These are phyloP conservation scores for Drosophila obscura DNA, from an alignment of 1,140 invertebrate species.

Conservation along the genomic window DNA sequence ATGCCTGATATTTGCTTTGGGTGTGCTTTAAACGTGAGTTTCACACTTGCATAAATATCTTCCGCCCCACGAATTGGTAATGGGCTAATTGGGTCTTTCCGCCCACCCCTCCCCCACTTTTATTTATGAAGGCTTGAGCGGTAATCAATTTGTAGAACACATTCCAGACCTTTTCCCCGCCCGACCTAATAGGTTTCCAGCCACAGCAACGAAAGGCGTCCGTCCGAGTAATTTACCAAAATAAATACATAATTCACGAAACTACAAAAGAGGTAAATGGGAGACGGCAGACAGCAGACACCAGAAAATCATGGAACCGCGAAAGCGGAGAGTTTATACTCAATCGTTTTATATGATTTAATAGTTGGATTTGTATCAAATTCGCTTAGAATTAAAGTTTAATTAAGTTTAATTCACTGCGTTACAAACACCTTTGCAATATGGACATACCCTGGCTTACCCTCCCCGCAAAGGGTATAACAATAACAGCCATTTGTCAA, in stretches of 20 bases:
- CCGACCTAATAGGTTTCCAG: no score
- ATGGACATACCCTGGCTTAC: no score
- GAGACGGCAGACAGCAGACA: not conserved
- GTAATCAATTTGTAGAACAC: conserved; percentile 20
- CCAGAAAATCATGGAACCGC: not conserved
- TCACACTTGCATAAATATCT: conserved; percentile 38
- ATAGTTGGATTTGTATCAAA: no score
- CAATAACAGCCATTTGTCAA: conserved; percentile 49
- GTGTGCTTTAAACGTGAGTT: conserved; percentile 1
- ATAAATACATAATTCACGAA: conserved; percentile 38
- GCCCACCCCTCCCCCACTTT: not conserved
- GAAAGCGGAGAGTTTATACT: no score
- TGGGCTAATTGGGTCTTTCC: conserved; percentile 61
- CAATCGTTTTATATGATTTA: no score
- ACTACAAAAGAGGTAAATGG: not conserved
- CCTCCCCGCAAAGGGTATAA: conserved; percentile 22
- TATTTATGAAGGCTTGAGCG: conserved; percentile 26
- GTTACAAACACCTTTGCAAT: no score
- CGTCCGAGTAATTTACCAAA: conserved; percentile 37
- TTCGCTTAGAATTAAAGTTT: no score
- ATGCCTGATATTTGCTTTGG: no score
- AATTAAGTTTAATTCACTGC: no score
- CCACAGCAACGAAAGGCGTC: conserved; percentile 28
- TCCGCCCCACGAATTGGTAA: conserved; percentile 60
- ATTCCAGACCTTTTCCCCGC: conserved; percentile 27